phyloP scores from a whole-genome alignment of 2,888 invertebrate genomes.

The Gerris lacustris region DNA sequence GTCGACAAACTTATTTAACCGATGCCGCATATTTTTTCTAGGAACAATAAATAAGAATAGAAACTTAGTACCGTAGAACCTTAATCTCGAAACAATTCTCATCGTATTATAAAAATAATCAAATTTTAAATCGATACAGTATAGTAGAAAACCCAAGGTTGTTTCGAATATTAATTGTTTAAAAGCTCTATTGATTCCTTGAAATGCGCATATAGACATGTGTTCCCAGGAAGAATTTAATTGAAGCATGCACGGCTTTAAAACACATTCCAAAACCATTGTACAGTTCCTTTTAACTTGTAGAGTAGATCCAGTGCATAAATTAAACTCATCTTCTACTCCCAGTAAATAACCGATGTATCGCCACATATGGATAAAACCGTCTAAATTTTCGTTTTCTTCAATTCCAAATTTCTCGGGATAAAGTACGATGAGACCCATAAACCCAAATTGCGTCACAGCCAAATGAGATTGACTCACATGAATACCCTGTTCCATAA shows the following conservation, averaged over 20 bases:
- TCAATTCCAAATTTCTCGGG: constrained; percentile 39
- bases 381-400: constrained; percentile 37
- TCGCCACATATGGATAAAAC: constrained; percentile 44
- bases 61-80: not conserved
- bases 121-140: not conserved
- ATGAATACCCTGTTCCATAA: not conserved
- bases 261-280: constrained; percentile 33
- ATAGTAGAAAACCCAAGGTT: not conserved
- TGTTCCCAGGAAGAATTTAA: constrained; percentile 38
- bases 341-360: constrained; percentile 43
- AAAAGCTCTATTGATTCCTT: constrained; percentile 28
- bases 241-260: constrained; percentile 35
- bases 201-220: constrained; percentile 36
- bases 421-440: constrained; percentile 39
- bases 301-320: constrained; percentile 36
- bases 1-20: not conserved
- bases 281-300: constrained; percentile 33
- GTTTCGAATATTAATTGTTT: not conserved
- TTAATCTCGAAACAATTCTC: not conserved
- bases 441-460: constrained; percentile 43
- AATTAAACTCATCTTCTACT: constrained; percentile 37
- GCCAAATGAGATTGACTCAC: constrained; percentile 44
- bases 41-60: not conserved
- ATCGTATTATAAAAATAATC: not conserved
- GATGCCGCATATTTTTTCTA: not conserved